Evolutionary conservation across 2,797 vertebrate genomes (phyloP).

Genomic region (Pogoniulus pusillus): DNA sequence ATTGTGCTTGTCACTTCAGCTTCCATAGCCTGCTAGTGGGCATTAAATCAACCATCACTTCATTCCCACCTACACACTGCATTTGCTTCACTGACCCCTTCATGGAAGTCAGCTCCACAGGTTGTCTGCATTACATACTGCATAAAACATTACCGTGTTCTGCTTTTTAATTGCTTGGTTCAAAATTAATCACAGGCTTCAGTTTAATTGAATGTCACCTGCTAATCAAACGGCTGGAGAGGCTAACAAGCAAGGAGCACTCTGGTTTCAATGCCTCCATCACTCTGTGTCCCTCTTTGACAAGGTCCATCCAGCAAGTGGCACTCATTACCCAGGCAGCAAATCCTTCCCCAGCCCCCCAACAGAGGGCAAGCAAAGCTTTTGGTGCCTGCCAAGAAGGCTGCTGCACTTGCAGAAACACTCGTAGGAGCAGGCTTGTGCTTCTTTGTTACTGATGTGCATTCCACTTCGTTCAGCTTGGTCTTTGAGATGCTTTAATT

Average conservation of each 20-base stretch:
- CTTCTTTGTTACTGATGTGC: not conserved
- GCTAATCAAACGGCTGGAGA: slow-evolving; percentile 32
- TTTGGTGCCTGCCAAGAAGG: not conserved
- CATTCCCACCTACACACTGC: slow-evolving; percentile 5
- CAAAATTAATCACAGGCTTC: slow-evolving; percentile 28
- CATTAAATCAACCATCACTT: slow-evolving; percentile 44
- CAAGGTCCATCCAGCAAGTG: not conserved
- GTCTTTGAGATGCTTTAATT: not conserved
- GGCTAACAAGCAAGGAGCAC: not conserved
- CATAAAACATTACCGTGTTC: slow-evolving; percentile 19
- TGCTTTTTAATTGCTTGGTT: slow-evolving; percentile 27
- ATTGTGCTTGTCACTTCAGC: slow-evolving; percentile 53
- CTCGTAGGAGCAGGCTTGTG: rapidly evolving
- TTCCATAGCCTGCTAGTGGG: slow-evolving; percentile 1
- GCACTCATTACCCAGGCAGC: rapidly evolving
- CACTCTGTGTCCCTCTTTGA: not conserved
- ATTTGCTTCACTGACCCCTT: not conserved
- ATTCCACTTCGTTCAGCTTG: not conserved
- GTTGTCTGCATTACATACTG: slow-evolving; percentile 5
- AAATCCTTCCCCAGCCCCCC: not conserved
- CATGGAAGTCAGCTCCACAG: slow-evolving; percentile 1
- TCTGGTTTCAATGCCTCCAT: not conserved
- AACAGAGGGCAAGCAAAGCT: slow-evolving; percentile 50
- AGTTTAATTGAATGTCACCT: slow-evolving; percentile 53
- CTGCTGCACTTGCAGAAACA: not conserved